Evolutionary conservation across 1,140 invertebrate genomes (phyloP), one percentile per base, ranked within the genome.

Genomic region (Thaumatotibia leucotreta): DNA sequence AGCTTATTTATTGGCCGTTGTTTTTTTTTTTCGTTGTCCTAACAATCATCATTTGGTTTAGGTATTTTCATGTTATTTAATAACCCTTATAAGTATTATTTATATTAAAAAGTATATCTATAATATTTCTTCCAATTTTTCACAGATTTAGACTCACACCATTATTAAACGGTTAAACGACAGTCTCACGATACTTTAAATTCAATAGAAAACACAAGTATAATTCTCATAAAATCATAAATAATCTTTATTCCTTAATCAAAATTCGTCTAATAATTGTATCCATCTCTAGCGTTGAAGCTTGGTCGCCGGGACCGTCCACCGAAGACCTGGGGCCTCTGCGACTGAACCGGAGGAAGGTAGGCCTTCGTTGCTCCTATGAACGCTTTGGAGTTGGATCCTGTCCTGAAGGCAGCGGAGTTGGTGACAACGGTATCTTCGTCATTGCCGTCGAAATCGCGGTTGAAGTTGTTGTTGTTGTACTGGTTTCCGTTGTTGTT

Each of bases 361-460:
- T 65, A 65, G n/a, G 64, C 64, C 20, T 54, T 65, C 11, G 45
- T 65, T 9, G 32, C 64, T 6, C 49, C 33, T 27, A 31, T 23
- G 20, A 35, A 64, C 35, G 23, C 62, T 52, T 24, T 10, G n/a
- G 63, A 49, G 6, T 61, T 63, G 27, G 61, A 52, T 9, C 35
- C 61, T 20, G 66, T 50, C 22, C 67, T 65, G 67, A 70, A 71
- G 3, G 65, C 10, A 49, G 79, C 75, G 11, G 77, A 66, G 63
- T 75, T 76, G n/a, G 76, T 73, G 6, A 78, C 68, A 8, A 86
- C 66, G 6, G 74, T 45, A 29, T 86, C 81, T 35, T 82, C 78
- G 35, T 80, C 65, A 39, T 58, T 52, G 2, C 31, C 31, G 33
- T 29, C 32, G 35, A 11, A 24, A 17, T 35, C 32, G 4, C 17